These are phyloP conservation scores for Sabatieria punctata DNA, from an alignment of 2,888 invertebrate genomes.

Conservation along the genomic window DNA sequence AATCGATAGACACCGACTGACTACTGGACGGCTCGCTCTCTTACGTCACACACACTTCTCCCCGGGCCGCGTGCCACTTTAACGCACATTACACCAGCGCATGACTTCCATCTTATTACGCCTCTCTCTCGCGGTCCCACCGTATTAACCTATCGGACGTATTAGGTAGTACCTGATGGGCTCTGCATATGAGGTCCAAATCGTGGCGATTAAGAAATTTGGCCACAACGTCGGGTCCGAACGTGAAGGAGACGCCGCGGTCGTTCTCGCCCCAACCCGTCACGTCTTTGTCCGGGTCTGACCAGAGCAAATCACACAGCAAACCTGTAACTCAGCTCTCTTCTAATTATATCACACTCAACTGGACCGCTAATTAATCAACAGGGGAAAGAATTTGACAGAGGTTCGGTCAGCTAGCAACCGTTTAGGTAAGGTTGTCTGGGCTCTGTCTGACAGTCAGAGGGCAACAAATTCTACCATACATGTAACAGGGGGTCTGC, in stretches of 20 bases:
- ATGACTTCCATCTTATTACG: too few relatives aligned
- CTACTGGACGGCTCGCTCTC: too few relatives aligned
- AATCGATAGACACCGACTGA: background rate
- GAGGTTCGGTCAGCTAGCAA: background rate
- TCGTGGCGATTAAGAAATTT: background rate
- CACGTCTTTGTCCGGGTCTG: conserved; percentile 14
- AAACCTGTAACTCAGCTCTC: conserved; percentile 34
- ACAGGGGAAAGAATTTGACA: too few relatives aligned
- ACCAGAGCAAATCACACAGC: conserved; percentile 35
- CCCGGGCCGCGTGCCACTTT: too few relatives aligned
- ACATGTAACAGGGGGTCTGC: too few relatives aligned
- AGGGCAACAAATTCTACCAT: too few relatives aligned
- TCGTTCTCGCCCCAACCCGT: conserved; percentile 41
- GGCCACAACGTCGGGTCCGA: conserved; percentile 26
- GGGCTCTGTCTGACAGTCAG: too few relatives aligned
- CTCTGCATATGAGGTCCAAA: conserved; percentile 6
- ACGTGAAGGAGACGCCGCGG: conserved; percentile 41
- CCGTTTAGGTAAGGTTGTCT: background rate
- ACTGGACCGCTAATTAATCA: too few relatives aligned
- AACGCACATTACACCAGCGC: too few relatives aligned
- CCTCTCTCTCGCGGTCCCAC: too few relatives aligned
- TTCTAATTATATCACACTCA: background rate
- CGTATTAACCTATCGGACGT: too few relatives aligned
- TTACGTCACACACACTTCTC: too few relatives aligned
- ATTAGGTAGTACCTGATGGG: conserved; percentile 49